Evolutionary conservation across 2,797 vertebrate species (phyloP).

Genomic region (Myotis myotis): DNA sequence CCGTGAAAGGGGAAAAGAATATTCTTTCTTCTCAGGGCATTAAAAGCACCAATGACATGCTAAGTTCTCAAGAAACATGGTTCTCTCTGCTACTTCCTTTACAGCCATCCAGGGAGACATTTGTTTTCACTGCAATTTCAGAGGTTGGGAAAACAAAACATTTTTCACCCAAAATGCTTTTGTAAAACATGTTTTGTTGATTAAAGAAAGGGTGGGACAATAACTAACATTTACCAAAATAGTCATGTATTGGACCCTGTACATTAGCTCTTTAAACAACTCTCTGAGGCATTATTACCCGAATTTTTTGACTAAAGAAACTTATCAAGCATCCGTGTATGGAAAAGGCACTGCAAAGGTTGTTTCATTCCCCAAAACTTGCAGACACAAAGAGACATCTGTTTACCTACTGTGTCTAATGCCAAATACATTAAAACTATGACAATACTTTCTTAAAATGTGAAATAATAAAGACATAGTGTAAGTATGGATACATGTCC

Average conservation of each 20-base stretch:
- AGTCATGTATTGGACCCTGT: background rate
- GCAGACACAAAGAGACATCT: background rate
- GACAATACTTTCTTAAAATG: background rate
- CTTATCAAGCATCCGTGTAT: background rate
- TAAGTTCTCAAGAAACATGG: background rate
- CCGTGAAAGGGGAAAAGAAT: background rate
- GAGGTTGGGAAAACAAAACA: background rate
- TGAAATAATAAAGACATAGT: background rate
- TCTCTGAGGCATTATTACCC: background rate
- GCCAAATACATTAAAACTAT: conserved; percentile 11
- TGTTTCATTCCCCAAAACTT: background rate
- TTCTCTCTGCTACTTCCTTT: background rate
- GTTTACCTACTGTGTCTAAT: background rate
- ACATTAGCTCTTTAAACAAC: background rate
- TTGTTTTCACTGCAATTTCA: background rate
- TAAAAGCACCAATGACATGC: background rate
- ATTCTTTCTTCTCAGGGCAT: background rate
- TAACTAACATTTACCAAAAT: conserved; percentile 2
- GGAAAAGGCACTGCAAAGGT: background rate
- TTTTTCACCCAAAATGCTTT: background rate
- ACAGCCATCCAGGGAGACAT: background rate
- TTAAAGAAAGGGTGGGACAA: background rate
- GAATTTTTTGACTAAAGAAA: background rate
- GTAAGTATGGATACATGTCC: background rate
- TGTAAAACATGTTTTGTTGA: conserved; percentile 6